Percentiles rank a stretch among this genome's conserved stretches.
Evolutionary conservation across 2,113 vertebrate genomes (phyloP).

Genomic region (Carassius auratus): DNA sequence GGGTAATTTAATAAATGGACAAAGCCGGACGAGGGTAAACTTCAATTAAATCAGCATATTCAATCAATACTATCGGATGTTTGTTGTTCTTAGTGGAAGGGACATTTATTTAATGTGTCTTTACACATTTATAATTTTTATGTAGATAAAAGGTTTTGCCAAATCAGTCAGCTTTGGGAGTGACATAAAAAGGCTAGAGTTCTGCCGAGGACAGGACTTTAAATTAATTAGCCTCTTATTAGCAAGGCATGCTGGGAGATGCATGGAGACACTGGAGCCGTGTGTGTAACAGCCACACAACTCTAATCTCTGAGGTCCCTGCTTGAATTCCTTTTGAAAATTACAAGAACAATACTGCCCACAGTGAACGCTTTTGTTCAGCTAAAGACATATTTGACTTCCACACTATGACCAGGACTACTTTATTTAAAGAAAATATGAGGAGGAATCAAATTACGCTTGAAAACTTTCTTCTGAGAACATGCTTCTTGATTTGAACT

Average conservation of each 20-base stretch:
- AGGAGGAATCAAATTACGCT: not conserved
- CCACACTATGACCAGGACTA: not conserved
- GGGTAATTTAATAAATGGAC: conserved; percentile 51
- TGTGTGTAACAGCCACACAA: not conserved
- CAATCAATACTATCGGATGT: conserved; percentile 45
- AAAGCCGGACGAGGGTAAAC: conserved; percentile 30
- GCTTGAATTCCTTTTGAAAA: not conserved
- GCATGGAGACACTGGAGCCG: not conserved
- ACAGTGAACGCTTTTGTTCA: not conserved
- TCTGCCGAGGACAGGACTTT: conserved; percentile 3
- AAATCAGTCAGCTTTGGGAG: not conserved
- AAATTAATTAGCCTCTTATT: conserved; percentile 16
- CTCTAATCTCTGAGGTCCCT: not conserved
- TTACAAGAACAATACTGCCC: not conserved
- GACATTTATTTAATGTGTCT: conserved; percentile 4
- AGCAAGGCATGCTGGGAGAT: conserved; percentile 22
- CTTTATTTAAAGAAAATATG: not conserved
- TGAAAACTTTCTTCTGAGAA: not conserved
- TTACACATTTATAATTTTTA: conserved; percentile 16
- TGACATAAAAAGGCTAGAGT: not conserved
- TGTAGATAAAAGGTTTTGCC: not conserved
- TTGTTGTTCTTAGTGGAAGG: conserved; percentile 30
- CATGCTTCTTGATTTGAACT: not conserved
- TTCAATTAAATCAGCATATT: conserved; percentile 57
- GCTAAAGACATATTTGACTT: conserved; percentile 2